Percentiles rank a stretch among this genome's conserved stretches.
Evolutionary conservation across 2,797 vertebrate species (phyloP).

Genomic region (Silurus aristotelis): DNA sequence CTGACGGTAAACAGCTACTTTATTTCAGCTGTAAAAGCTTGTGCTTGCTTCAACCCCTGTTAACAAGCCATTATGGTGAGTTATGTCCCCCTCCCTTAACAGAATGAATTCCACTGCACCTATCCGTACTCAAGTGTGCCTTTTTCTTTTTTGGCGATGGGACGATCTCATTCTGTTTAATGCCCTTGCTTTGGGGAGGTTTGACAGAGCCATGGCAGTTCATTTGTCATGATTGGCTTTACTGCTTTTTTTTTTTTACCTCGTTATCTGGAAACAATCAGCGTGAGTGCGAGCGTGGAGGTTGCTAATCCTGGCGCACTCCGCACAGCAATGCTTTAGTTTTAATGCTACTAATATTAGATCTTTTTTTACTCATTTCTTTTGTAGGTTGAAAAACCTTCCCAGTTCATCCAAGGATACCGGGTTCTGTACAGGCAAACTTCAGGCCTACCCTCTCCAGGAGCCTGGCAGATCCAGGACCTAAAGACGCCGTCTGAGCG

Average conservation of each 20-base stretch:
- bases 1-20: slow-evolving; percentile 83
- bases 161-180: slow-evolving; percentile 57
- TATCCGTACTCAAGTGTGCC: slow-evolving; percentile 66
- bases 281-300: neutral
- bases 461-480: slow-evolving; percentile 89
- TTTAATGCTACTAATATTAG: neutral
- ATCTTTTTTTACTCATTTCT: slow-evolving; percentile 18
- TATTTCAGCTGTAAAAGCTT: slow-evolving; percentile 85
- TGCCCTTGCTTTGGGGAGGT: slow-evolving; percentile 41
- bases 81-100: slow-evolving; percentile 72
- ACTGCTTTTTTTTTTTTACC: neutral
- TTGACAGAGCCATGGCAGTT: slow-evolving; percentile 31
- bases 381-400: slow-evolving; percentile 91
- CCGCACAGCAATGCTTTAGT: neutral
- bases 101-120: slow-evolving; percentile 66
- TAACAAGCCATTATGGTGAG: slow-evolving; percentile 86
- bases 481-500: slow-evolving; percentile 91
- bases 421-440: slow-evolving; percentile 91
- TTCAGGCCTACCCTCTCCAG: slow-evolving; percentile 83
- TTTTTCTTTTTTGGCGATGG: slow-evolving; percentile 66
- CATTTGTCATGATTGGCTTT: slow-evolving; percentile 28
- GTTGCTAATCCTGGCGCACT: neutral
- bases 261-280: slow-evolving; percentile 39
- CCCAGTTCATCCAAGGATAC: slow-evolving; percentile 98
- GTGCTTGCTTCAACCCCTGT: slow-evolving; percentile 81